A percentile compares a stretch with the other conserved stretches of the same genome.
Conservation (phyloP, 2,113 vertebrate genomes). For the Sylvicapra grimmia region DNA sequence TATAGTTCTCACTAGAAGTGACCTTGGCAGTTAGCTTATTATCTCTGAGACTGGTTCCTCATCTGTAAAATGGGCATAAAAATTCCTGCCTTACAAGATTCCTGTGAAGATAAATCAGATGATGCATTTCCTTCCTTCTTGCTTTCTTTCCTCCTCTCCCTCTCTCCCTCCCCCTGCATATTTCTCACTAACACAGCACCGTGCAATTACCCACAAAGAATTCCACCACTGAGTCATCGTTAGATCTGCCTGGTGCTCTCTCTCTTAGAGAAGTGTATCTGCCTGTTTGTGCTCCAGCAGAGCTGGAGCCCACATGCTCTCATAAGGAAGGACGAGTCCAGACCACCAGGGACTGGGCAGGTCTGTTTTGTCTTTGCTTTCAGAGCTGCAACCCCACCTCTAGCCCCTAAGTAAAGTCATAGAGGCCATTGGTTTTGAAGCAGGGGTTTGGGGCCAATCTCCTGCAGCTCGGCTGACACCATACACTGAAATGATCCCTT, state of each 20-base stretch:
- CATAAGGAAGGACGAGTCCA: neutral
- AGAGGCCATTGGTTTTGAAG: neutral
- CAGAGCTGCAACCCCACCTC: neutral
- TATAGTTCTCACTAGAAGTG: neutral
- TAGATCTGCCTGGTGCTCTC: neutral
- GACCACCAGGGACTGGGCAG: accelerated
- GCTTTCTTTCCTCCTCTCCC: neutral
- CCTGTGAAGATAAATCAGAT: neutral
- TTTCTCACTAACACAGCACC: neutral
- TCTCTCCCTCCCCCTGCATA: neutral
- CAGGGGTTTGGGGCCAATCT: neutral
- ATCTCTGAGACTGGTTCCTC: neutral
- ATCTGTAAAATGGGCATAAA: neutral
- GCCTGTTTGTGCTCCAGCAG: neutral
- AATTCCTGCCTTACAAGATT: slow-evolving; percentile 1
- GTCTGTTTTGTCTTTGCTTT: neutral
- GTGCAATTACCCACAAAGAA: neutral
- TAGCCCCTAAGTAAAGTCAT: neutral
- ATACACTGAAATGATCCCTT: too few species aligned
- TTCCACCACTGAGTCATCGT: neutral
- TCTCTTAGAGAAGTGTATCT: neutral
- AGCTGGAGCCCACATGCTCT: neutral
- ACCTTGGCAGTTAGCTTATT: neutral
- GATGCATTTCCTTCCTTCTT: neutral
- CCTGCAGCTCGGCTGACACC: neutral